Percentiles rank a stretch among this genome's conserved stretches.
phyloP scores from a whole-genome alignment of 2,113 vertebrate genomes.

The Tupaia tana region DNA sequence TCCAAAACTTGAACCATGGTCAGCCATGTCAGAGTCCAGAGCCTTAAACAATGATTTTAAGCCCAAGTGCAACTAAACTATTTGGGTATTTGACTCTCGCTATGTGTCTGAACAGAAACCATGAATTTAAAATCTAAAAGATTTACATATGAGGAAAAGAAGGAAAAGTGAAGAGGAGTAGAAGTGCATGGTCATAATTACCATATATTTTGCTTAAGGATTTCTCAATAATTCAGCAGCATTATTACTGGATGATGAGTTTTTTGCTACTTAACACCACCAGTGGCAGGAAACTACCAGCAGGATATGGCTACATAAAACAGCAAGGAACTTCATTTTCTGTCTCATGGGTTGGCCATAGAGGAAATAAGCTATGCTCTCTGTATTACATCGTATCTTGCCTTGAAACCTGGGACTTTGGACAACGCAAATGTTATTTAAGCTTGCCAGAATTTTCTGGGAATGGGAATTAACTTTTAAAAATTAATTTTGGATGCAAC shows the following conservation, averaged over 20 bases:
- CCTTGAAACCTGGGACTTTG: neutral
- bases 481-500: slow-evolving; percentile 27
- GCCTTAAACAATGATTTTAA: neutral
- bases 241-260: slow-evolving; percentile 6
- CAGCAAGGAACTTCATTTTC: neutral
- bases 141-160: neutral
- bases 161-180: neutral
- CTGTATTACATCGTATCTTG: neutral
- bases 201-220: slow-evolving; percentile 20
- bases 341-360: neutral
- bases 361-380: neutral
- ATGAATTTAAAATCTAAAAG: neutral
- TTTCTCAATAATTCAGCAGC: slow-evolving; percentile 48
- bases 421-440: neutral
- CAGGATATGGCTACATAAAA: neutral
- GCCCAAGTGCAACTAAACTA: neutral
- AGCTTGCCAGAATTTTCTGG: neutral
- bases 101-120: neutral
- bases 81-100: neutral
- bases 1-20: too few relatives aligned
- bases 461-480: slow-evolving; percentile 30
- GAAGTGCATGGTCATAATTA: neutral
- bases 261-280: slow-evolving; percentile 18
- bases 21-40: too few relatives aligned
- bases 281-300: neutral